Evolutionary conservation across 2,888 invertebrate species (phyloP).

Genomic region (Drosophila niveifrons): DNA sequence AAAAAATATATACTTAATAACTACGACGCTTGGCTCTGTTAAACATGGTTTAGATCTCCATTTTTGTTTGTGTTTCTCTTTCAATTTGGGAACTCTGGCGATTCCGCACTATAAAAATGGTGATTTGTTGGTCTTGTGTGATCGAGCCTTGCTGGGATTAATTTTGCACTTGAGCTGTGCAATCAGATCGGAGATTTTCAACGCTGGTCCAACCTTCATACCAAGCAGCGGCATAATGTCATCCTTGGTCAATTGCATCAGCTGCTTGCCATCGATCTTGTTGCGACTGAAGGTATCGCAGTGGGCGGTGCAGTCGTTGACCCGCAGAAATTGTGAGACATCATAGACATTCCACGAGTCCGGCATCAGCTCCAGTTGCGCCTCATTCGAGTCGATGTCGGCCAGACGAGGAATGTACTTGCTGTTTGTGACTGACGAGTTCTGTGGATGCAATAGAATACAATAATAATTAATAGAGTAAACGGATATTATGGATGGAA

Average conservation of each 20-base stretch:
- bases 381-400: constrained; percentile 80
- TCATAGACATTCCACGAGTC: constrained; percentile 93
- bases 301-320: constrained; percentile 93
- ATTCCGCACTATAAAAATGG: constrained; percentile 87
- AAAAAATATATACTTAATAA: constrained; percentile 29
- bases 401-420: constrained; percentile 87
- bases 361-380: constrained; percentile 86
- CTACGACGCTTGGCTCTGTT: constrained; percentile 41
- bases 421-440: constrained; percentile 86
- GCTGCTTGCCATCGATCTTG: constrained; percentile 92
- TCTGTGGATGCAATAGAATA: constrained; percentile 49
- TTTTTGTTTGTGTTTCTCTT: constrained; percentile 15
- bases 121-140: constrained; percentile 88
- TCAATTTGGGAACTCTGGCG: background rate
- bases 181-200: constrained; percentile 96
- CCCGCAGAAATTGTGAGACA: constrained; percentile 94
- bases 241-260: constrained; percentile 94
- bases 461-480: background rate
- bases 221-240: constrained; percentile 95
- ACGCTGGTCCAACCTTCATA: constrained; percentile 97
- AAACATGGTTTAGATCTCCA: constrained; percentile 22
- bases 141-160: constrained; percentile 84
- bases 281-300: constrained; percentile 89
- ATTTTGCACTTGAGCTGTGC: constrained; percentile 94
- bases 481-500: no score